phyloP scores from a whole-genome alignment of 2,797 vertebrate species.

The Amazonetta brasiliensis region DNA sequence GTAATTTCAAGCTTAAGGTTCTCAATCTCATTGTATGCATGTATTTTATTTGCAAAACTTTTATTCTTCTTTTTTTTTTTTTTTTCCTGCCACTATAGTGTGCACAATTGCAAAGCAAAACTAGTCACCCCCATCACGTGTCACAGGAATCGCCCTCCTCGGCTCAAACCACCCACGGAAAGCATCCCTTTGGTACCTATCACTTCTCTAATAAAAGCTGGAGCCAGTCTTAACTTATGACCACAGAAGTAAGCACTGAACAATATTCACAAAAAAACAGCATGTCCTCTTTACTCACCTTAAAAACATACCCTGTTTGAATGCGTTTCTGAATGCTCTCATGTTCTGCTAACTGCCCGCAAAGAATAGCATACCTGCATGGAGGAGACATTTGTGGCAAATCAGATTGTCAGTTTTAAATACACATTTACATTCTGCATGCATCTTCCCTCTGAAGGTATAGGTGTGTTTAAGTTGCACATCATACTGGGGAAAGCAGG shows the following conservation, averaged over 20 bases:
- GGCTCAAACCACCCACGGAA: neutral
- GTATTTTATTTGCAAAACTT: neutral
- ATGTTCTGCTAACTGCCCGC: slow-evolving; percentile 78
- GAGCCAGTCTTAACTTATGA: neutral
- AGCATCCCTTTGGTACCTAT: neutral
- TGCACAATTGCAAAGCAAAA: neutral
- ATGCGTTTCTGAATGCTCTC: slow-evolving; percentile 82
- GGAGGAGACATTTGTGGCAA: neutral
- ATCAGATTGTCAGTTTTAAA: neutral
- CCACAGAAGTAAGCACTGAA: accelerated
- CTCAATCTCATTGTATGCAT: neutral
- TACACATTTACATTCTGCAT: accelerated
- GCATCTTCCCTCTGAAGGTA: neutral
- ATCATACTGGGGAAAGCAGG: neutral
- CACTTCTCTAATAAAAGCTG: neutral
- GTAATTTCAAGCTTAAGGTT: neutral
- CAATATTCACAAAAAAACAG: neutral
- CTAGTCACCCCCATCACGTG: too few species aligned
- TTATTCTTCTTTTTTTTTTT: too few species aligned
- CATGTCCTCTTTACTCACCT: slow-evolving; percentile 68
- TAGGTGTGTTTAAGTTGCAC: neutral
- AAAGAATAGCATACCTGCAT: slow-evolving; percentile 81
- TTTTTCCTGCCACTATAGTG: accelerated
- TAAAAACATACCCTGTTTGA: slow-evolving; percentile 79
- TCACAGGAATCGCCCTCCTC: accelerated